These are phyloP conservation scores for Caenorhabditis parvicauda DNA, from an alignment of 2,888 invertebrate species.

Conservation along the genomic window DNA sequence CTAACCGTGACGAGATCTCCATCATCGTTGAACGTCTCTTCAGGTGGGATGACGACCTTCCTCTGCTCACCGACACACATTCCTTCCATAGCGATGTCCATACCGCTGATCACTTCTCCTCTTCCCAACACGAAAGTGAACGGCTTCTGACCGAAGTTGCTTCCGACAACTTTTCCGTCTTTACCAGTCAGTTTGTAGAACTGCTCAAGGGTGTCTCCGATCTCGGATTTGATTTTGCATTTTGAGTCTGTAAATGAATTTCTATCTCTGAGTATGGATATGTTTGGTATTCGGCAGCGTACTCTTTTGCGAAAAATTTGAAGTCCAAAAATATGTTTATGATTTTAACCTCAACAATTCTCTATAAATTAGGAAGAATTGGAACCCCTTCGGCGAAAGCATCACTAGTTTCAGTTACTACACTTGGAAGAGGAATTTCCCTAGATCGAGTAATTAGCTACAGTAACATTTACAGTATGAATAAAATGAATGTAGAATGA, in stretches of 20 bases:
- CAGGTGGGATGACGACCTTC: conserved; percentile 54
- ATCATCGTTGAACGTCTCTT: conserved; percentile 54
- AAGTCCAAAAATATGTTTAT: neutral
- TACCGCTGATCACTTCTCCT: conserved; percentile 56
- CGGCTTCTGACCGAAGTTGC: conserved; percentile 58
- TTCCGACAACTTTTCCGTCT: conserved; percentile 57
- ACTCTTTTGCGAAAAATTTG: neutral
- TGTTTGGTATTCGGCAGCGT: neutral
- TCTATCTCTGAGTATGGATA: neutral
- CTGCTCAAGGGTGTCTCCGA: conserved; percentile 58
- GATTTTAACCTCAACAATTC: neutral
- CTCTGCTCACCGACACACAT: conserved; percentile 60
- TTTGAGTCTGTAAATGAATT: conserved; percentile 40
- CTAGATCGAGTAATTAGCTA: no score
- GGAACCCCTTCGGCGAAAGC: no score
- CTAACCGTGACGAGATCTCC: no score
- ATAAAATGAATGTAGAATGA: neutral
- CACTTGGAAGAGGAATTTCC: neutral
- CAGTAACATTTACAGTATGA: neutral
- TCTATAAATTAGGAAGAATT: neutral
- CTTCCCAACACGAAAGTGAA: conserved; percentile 55
- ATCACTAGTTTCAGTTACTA: neutral
- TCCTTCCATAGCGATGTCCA: conserved; percentile 52
- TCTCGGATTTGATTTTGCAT: conserved; percentile 54
- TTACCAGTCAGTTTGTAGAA: conserved; percentile 59